Evolutionary conservation across 1,140 invertebrate genomes (phyloP).

Genomic region (Bombyx mori): DNA sequence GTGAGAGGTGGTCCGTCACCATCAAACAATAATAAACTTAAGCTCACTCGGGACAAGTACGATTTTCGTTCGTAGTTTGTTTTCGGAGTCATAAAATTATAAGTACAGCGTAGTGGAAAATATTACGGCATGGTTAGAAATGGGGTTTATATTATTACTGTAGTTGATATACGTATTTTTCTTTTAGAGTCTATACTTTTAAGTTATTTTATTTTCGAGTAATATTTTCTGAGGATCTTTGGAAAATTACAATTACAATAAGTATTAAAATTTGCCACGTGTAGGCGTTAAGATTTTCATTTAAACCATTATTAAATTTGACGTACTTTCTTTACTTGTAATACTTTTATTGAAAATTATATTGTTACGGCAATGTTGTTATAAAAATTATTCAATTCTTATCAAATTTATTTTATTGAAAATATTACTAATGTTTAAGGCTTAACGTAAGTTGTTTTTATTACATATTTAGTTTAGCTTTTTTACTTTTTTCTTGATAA

Average conservation of each 20-base stretch:
- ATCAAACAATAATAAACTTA: slow-evolving; percentile 13
- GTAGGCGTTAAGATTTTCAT: too few relatives aligned
- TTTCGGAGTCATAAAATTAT: slow-evolving; percentile 26
- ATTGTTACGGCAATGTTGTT: too few relatives aligned
- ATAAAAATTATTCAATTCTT: too few relatives aligned
- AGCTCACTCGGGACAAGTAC: slow-evolving; percentile 9
- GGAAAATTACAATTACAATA: too few relatives aligned
- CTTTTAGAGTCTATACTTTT: not conserved
- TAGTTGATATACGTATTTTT: not conserved
- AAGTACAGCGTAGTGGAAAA: slow-evolving; percentile 33
- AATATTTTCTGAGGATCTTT: too few relatives aligned
- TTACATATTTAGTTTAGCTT: too few relatives aligned
- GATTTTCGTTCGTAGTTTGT: slow-evolving; percentile 21
- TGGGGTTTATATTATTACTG: slow-evolving; percentile 15
- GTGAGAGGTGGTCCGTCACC: slow-evolving; percentile 19
- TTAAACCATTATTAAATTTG: not conserved
- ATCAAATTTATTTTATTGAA: too few relatives aligned
- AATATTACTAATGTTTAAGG: too few relatives aligned
- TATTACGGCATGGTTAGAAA: slow-evolving; percentile 22
- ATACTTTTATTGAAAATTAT: not conserved
- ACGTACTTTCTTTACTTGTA: not conserved
- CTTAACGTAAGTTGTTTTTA: too few relatives aligned
- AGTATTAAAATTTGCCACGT: too few relatives aligned
- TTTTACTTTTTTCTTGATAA: too few relatives aligned
- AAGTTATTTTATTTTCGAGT: too few relatives aligned